Conservation (phyloP, 2,113 vertebrate species). For the Cricetomys ansorgei region DNA sequence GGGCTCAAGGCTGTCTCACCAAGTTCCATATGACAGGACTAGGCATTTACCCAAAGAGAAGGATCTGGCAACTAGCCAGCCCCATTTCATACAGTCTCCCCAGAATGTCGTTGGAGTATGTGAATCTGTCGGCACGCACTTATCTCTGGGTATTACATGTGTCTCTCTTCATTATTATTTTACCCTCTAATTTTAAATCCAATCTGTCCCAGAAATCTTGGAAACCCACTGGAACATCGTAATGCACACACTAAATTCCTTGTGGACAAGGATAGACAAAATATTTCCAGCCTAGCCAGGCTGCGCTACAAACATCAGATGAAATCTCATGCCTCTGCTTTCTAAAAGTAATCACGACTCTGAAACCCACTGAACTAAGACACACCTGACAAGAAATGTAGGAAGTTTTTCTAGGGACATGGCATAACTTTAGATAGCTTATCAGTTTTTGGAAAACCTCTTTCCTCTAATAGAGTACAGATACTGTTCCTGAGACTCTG, state of each 20-base stretch:
- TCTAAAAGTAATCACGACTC: not conserved
- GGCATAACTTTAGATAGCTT: not conserved
- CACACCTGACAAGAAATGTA: not conserved
- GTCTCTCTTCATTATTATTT: constrained; percentile 58
- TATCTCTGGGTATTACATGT: constrained; percentile 28
- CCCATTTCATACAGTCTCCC: not conserved
- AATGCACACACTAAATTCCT: constrained; percentile 12
- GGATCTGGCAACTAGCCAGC: constrained; percentile 52
- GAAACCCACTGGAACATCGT: constrained; percentile 19
- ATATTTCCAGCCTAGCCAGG: not conserved
- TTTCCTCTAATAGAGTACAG: not conserved
- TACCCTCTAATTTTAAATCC: constrained; percentile 59
- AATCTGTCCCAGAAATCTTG: constrained; percentile 38
- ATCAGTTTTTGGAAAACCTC: not conserved
- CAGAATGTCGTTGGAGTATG: constrained; percentile 46
- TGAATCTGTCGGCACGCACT: constrained; percentile 66
- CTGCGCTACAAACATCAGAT: not conserved
- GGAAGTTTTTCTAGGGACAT: not conserved
- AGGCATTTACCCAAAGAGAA: constrained; percentile 53
- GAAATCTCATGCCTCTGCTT: constrained; percentile 17
- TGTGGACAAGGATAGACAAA: not conserved
- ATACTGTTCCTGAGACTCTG: not conserved
- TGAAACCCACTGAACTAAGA: not conserved
- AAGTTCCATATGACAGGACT: constrained; percentile 57
- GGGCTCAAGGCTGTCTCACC: constrained; percentile 67